Base-by-base conservation (phyloP, 2,888 invertebrate species). In the Vannuccia rotundouncinata region DNA sequence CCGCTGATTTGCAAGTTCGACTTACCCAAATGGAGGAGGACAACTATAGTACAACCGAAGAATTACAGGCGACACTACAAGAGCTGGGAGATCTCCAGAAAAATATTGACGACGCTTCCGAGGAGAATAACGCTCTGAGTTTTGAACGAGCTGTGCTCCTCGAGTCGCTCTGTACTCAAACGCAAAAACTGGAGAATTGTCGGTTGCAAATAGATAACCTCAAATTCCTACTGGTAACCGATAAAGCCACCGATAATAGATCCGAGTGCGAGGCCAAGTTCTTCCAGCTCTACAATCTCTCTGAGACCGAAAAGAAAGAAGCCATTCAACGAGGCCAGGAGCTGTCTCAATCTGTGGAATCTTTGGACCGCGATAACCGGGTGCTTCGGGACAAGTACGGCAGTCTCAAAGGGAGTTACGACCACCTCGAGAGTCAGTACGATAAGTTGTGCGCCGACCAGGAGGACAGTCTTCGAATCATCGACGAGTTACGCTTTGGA, bases 1-100 rank as follows among this genome's bases (percentile, higher is more conserved):
- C 77, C 17, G 17, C 31, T 1, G 59, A 77, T 45, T 30, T 80
- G 2, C 80, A 80, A 66, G 80, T 29, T 28, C 78, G 76, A 13
- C 29, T 80, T 13, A 29, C 59, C 28, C 29, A 80, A 80, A 80
- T 80, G 80, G 79, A 80, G 60, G 80, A 80, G 29, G 80, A 80
- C 29, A 80, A 81, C 29, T 80, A 80, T 87, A 94, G 94, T 82
- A 95, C 94, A 81, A 94, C 93, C 86, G 94, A 95, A 88, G 95
- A 95, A 88, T 90, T 95, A 1, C 95, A 95, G 89, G 95, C 95
- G 0, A 96, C 95, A 0, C 90, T 96, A 75, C 95, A 95, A 84
- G 95, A 96, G 89, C 89, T 95, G 82, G 92, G 94, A 10, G 95
- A 95, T 88, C 89, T 95, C 59, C 95, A 95, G 88, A 91, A 92